Evolutionary conservation across 2,113 vertebrate genomes (phyloP), one percentile per base, ranked within the genome.

Genomic region (Patagioenas fasciata): DNA sequence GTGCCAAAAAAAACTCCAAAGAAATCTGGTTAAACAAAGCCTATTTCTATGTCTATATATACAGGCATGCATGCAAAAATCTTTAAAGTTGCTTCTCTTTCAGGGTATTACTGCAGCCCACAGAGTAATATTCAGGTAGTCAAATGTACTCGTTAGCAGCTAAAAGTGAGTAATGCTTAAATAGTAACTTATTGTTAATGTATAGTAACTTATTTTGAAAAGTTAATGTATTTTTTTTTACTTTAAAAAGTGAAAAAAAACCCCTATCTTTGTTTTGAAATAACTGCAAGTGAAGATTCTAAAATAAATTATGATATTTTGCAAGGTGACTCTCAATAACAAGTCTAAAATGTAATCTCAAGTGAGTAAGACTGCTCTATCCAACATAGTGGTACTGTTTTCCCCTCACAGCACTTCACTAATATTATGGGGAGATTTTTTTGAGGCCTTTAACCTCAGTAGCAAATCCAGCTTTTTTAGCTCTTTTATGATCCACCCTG

Each of bases 31-130:
- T 60, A 74, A 66, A 53, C 3, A 11, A 66, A 32, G 8, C 24
- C 56, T 25, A 18, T 57, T 51, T 4, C 0, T 42, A 20, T 3
- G 6, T 29, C 4, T 29, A 29, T 13, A 4, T 13, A 15, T 11
- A 4, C 15, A 13, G 2, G 7, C 32, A 48, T 10, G 16, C 31
- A 65, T 11, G 44, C 44, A 47, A 47, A 47, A 47, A 47, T 19
- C 44, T 47, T 47, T 19, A 44, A 66, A 60, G 38, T n/a, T 77
- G 26, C 26, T 93, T 80, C 54, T 85, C 38, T 82, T 65, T n/a
- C 34, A 73, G 40, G 6, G 25, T 19, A 8, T 25, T 67, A 64
- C 32, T 60, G 65, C 48, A 81, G 72, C 64, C n/a, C 50, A 31
- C 10, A 67, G 17, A 71, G 15, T 36, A 47, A 83, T 3, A 5